Percentiles rank a stretch among this genome's conserved stretches.
These are phyloP conservation scores for Virgularia gustaviana DNA, from an alignment of 92 coral and sea anemone species.

Conservation along the genomic window DNA sequence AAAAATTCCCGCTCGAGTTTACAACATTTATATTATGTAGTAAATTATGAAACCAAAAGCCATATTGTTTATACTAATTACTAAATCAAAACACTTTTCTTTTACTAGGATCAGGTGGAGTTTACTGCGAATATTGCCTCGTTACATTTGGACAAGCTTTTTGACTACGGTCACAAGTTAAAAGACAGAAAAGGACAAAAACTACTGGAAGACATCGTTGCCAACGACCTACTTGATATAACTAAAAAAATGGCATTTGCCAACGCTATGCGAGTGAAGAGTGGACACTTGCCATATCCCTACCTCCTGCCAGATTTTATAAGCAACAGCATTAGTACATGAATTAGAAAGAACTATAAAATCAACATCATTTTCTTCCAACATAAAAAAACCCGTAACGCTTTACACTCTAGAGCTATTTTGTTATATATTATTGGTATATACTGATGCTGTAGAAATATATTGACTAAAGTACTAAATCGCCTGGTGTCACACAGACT, in stretches of 20 bases:
- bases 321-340: constrained; percentile 83
- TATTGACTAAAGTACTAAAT: too few relatives aligned
- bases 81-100: background rate
- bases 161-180: constrained; percentile 73
- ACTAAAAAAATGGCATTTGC: constrained; percentile 58
- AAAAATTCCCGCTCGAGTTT: too few relatives aligned
- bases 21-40: too few relatives aligned
- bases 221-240: constrained; percentile 55
- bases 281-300: constrained; percentile 81
- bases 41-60: too few relatives aligned
- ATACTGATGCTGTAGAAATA: too few relatives aligned
- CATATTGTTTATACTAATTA: background rate
- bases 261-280: constrained; percentile 62
- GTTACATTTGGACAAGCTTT: constrained; percentile 81
- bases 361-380: background rate
- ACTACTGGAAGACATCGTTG: constrained; percentile 51
- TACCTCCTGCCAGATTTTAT: constrained; percentile 81
- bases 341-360: background rate
- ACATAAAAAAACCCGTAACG: too few relatives aligned
- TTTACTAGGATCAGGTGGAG: constrained; percentile 78
- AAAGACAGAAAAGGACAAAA: constrained; percentile 66
- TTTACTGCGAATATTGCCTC: constrained; percentile 80
- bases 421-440: too few relatives aligned
- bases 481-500: background rate
- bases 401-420: background rate